These are phyloP conservation scores for Caradrina kadenii DNA, from an alignment of 2,888 invertebrate genomes.

Conservation along the genomic window DNA sequence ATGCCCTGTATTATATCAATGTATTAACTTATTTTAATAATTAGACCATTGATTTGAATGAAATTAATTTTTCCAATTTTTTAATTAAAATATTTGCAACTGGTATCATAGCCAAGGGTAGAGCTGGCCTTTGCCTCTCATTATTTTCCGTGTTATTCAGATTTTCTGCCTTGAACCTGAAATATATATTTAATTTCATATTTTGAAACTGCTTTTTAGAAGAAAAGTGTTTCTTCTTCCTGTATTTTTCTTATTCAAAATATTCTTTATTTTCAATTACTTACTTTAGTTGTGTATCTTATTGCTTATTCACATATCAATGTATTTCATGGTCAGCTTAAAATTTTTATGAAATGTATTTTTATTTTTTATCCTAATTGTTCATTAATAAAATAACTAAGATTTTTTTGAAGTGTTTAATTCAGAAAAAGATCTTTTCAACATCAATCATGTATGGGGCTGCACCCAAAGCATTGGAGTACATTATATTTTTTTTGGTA, in stretches of 20 bases:
- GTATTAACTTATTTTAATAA: conserved; percentile 66
- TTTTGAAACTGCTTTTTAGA: conserved; percentile 79
- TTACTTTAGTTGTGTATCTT: conserved; percentile 49
- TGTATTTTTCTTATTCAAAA: conserved; percentile 60
- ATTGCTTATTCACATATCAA: conserved; percentile 41
- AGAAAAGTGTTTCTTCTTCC: conserved; percentile 79
- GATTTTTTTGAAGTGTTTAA: conserved; percentile 30
- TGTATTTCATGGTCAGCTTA: conserved; percentile 65
- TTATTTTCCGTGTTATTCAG: conserved; percentile 50
- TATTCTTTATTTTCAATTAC: conserved; percentile 61
- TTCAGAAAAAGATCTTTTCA: conserved; percentile 13
- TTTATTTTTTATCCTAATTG: conserved; percentile 37
- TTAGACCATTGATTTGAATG: conserved; percentile 57
- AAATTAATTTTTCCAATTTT: conserved; percentile 36
- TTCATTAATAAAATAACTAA: conserved; percentile 46
- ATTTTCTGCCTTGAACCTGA: conserved; percentile 48
- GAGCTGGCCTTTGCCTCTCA: conserved; percentile 68
- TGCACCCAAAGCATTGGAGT: neutral
- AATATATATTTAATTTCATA: conserved; percentile 64
- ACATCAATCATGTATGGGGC: neutral
- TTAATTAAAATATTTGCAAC: conserved; percentile 32
- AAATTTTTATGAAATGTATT: conserved; percentile 45
- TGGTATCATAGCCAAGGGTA: conserved; percentile 50
- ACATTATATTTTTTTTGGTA: neutral
- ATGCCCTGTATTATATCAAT: conserved; percentile 71